A percentile compares a stretch with the other conserved stretches of the same genome.
Conservation (phyloP, 2,113 vertebrate genomes). For the Cacatua alba region DNA sequence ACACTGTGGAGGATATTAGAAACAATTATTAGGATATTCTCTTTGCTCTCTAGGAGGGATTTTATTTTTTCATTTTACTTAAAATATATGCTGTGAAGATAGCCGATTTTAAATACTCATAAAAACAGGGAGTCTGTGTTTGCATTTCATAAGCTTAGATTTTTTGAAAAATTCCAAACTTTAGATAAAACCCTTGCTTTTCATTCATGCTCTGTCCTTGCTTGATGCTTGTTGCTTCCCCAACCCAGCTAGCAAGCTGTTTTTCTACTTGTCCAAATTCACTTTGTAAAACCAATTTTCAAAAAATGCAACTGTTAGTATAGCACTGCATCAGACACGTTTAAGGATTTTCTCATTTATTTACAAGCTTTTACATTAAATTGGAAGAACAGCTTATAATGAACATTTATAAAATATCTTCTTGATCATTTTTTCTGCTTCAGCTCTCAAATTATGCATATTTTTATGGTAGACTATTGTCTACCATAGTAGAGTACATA, state of each 20-base stretch:
- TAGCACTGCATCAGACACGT: accelerated
- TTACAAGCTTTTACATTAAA: neutral
- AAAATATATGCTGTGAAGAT: neutral
- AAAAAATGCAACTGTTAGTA: neutral
- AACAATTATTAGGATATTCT: conserved; percentile 24
- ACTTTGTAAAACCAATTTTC: neutral
- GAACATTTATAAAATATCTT: neutral
- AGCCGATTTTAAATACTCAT: neutral
- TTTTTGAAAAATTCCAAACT: neutral
- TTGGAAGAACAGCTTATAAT: neutral
- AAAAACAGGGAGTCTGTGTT: neutral
- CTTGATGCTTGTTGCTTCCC: neutral
- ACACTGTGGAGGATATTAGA: conserved; percentile 1
- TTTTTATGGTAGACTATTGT: neutral
- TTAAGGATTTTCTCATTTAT: neutral
- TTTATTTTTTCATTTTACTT: conserved; percentile 10
- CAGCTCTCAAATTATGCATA: neutral
- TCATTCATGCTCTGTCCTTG: neutral
- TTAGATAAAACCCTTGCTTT: neutral
- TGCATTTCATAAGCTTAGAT: neutral
- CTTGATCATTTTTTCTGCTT: neutral
- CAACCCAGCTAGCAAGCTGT: neutral
- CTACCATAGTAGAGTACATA: neutral
- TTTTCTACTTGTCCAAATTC: neutral
- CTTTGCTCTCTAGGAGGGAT: conserved; percentile 1